These are phyloP conservation scores for Penaeus vannamei DNA, from an alignment of 1,140 invertebrate genomes.

Conservation along the genomic window DNA sequence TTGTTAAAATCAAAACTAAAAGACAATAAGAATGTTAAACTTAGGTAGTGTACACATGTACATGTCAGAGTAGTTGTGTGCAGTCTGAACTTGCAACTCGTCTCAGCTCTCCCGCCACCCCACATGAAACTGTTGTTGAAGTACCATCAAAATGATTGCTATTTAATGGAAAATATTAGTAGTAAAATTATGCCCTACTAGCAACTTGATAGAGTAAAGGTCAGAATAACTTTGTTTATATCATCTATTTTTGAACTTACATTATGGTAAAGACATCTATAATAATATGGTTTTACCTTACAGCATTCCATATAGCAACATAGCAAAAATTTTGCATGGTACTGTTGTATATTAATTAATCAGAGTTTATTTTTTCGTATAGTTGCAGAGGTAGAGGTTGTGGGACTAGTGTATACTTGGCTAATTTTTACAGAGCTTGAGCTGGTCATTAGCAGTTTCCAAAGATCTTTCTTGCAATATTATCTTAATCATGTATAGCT, in stretches of 20 bases:
- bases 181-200: too few species aligned
- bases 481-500: neutral
- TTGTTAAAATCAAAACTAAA: too few species aligned
- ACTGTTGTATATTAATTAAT: conserved; percentile 1
- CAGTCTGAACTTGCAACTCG: neutral
- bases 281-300: neutral
- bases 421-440: conserved; percentile 28
- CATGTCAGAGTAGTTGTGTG: too few species aligned
- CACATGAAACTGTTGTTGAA: conserved; percentile 30
- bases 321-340: conserved; percentile 47
- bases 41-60: too few species aligned
- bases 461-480: conserved; percentile 9
- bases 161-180: too few species aligned
- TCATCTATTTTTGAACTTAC: neutral
- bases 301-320: conserved; percentile 29
- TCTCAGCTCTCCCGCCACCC: conserved; percentile 4
- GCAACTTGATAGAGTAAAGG: too few species aligned
- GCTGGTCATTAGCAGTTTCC: conserved; percentile 28
- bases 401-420: conserved; percentile 47
- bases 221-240: too few species aligned
- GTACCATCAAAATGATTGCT: conserved; percentile 46
- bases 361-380: conserved; percentile 48
- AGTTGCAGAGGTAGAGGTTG: conserved; percentile 45
- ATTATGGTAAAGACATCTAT: neutral
- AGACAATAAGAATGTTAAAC: too few species aligned